Percentiles rank a stretch among this genome's conserved stretches.
phyloP scores from a whole-genome alignment of 2,888 invertebrate species.

The Octodonta nipae region DNA sequence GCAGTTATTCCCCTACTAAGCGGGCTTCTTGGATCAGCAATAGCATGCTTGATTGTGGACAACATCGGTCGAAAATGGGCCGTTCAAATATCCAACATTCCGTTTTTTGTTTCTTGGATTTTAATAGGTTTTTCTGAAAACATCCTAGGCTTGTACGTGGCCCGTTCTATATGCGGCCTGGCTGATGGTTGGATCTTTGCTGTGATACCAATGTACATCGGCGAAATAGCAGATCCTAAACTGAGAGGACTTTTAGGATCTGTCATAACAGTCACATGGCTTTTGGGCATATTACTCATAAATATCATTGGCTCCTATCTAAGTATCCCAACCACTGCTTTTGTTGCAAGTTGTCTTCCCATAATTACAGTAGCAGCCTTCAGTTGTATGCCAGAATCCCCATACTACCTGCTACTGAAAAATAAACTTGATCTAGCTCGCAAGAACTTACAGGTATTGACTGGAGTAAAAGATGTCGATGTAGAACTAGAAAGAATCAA shows the following conservation, averaged over 20 bases:
- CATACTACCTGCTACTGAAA: constrained; percentile 46
- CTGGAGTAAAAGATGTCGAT: constrained; percentile 34
- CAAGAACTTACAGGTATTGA: constrained; percentile 45
- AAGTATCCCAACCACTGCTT: neutral
- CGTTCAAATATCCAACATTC: neutral
- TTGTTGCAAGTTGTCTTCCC: constrained; percentile 27
- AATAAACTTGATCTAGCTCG: constrained; percentile 45
- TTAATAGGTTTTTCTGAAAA: neutral
- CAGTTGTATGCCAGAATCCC: constrained; percentile 60
- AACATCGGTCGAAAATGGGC: neutral
- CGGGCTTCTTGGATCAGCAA: neutral
- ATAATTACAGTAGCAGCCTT: too few relatives aligned
- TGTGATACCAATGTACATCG: constrained; percentile 8
- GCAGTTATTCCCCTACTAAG: neutral
- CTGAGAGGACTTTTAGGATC: constrained; percentile 10
- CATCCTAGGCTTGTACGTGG: neutral
- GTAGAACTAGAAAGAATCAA: constrained; percentile 41
- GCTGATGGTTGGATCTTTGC: constrained; percentile 10
- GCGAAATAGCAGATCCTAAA: constrained; percentile 11
- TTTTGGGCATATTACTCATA: constrained; percentile 11
- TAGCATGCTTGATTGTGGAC: too few relatives aligned
- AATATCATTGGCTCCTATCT: constrained; percentile 7
- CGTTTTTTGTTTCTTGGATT: neutral
- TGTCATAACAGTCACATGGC: constrained; percentile 7
- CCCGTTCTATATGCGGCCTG: neutral